Base-by-base conservation (phyloP, 2,888 invertebrate species). In the Sminthurinus aureus region DNA sequence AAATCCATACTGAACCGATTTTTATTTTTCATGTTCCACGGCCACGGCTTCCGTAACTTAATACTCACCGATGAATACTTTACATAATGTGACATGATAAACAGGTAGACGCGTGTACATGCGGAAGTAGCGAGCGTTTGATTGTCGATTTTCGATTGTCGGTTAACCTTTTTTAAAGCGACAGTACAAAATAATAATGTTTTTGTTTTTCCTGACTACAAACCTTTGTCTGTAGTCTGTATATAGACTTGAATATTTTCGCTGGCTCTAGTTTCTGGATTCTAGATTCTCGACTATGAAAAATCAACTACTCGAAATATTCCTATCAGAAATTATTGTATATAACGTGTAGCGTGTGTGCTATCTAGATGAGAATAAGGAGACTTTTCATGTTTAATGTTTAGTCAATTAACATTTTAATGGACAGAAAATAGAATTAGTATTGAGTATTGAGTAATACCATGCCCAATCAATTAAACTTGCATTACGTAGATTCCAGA, bases 11-110 rank as follows among this genome's bases (percentile, higher is more conserved):
- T 71, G 24, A 71, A 24, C 6, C 24, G 0, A 3, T 71, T 24
- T 71, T 71, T 71, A 71, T 71, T 71, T 71, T 71, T 66, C 15
- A 66, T 66, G 71, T 71, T 71, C 24, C 24, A 12, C 71, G 24
- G 20, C 22, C 71, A 24, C 24, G 26, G 71, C 71, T 71, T 71
- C 71, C 71, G 71, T 22, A 58, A 58, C 9, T 18, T 9, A 58
- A 58, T 58, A 58, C 18, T 38, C 38, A 38, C 38, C 38, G 1
- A 38, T 38, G 38, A 38, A 38, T 38, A 38, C 6, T 38, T 1
- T 38, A 38, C 6, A 38, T 4, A 4, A 6, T 38, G 38, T 38
- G 38, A 6, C 38, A 6, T 38, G 6, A 38, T 38, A 38, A 6
- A 38, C 38, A 38, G 38, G 38, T 38, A 38, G 38, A 38, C 58